Evolutionary conservation across 2,888 invertebrate genomes (phyloP).

Genomic region (Agrotis segetum): DNA sequence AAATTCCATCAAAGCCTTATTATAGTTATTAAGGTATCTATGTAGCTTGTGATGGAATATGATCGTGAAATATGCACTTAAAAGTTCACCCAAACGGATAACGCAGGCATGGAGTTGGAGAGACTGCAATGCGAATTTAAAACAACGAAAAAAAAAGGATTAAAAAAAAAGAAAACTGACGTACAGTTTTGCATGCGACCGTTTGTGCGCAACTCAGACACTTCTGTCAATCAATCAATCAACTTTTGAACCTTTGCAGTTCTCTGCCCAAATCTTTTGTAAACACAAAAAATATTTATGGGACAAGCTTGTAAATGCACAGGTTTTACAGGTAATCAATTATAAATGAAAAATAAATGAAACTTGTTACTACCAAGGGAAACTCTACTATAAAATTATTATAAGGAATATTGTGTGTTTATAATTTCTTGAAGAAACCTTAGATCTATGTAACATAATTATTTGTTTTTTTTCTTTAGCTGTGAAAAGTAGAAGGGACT

Average conservation of each 20-base stretch:
- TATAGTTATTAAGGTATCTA: neutral
- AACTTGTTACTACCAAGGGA: no score
- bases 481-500: no score
- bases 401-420: no score
- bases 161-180: neutral
- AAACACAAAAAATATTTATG: neutral
- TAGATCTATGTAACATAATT: no score
- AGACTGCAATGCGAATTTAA: conserved; percentile 23
- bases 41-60: neutral
- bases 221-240: conserved; percentile 44
- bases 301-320: no score
- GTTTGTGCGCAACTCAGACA: conserved; percentile 29
- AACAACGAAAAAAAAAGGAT: neutral
- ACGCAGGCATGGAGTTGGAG: neutral
- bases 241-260: neutral
- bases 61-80: conserved; percentile 14
- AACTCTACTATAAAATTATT: no score
- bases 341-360: no score
- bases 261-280: neutral
- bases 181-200: conserved; percentile 11
- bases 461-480: no score
- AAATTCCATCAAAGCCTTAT: conserved; percentile 14
- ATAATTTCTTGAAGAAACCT: no score
- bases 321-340: no score
- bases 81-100: conserved; percentile 16